phyloP scores from a whole-genome alignment of 2,113 vertebrate species.

The Tricholaema leucomelas region DNA sequence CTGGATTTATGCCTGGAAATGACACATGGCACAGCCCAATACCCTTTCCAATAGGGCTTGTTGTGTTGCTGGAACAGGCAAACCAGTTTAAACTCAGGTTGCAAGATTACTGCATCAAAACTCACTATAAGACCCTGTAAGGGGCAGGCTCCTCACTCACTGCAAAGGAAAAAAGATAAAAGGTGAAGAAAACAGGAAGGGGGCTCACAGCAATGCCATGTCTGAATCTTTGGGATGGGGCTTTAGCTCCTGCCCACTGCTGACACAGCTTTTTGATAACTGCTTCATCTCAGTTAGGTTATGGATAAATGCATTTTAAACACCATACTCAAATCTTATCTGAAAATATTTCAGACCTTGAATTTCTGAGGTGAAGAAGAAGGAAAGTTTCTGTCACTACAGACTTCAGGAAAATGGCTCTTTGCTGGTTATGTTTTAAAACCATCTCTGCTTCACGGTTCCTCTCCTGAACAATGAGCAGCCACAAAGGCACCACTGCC shows the following conservation, averaged over 20 bases:
- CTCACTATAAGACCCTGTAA: background rate
- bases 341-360: background rate
- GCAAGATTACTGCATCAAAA: background rate
- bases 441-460: background rate
- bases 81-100: background rate
- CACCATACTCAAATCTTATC: background rate
- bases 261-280: background rate
- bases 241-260: background rate
- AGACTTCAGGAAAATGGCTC: accelerated
- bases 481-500: background rate
- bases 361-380: background rate
- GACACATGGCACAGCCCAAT: background rate
- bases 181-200: background rate
- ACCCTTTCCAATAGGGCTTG: background rate
- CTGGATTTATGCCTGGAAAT: too few species aligned
- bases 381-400: background rate
- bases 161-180: background rate
- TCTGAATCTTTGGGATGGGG: background rate
- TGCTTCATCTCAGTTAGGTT: background rate
- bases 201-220: background rate
- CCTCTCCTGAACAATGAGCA: background rate
- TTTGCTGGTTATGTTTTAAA: background rate
- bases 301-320: background rate
- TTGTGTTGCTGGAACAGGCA: background rate
- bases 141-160: background rate